phyloP scores from a whole-genome alignment of 2,113 vertebrate genomes.

The Ceyx melanurus region DNA sequence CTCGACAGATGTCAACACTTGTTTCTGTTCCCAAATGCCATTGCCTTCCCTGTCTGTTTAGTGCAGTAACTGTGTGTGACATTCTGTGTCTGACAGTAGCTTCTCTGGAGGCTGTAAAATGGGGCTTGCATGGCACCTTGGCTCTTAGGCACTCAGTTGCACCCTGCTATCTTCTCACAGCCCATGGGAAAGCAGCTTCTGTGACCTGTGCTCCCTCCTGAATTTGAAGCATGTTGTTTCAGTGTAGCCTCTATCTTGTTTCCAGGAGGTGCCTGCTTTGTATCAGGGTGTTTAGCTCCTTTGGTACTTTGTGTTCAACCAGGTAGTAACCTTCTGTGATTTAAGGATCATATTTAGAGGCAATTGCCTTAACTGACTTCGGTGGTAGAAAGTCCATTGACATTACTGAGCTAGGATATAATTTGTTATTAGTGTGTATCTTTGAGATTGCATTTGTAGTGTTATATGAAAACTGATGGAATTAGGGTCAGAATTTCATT shows the following conservation, averaged over 20 bases:
- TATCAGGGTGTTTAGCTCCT: neutral
- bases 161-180: neutral
- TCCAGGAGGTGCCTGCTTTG: neutral
- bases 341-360: neutral
- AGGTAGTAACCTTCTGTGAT: neutral
- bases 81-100: neutral
- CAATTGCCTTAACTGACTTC: neutral
- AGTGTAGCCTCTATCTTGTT: neutral
- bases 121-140: neutral
- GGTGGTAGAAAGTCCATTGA: neutral
- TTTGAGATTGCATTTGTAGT: neutral
- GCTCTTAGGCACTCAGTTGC: neutral
- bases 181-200: neutral
- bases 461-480: neutral
- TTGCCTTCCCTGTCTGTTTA: neutral
- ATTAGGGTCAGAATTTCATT: neutral
- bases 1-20: neutral
- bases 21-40: neutral
- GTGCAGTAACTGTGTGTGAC: neutral
- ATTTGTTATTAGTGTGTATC: neutral
- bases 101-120: neutral
- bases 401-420: neutral
- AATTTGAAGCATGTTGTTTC: neutral
- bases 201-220: neutral
- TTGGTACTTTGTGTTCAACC: neutral